Base-by-base conservation (phyloP, 2,113 vertebrate species). In the Phocoena phocoena region DNA sequence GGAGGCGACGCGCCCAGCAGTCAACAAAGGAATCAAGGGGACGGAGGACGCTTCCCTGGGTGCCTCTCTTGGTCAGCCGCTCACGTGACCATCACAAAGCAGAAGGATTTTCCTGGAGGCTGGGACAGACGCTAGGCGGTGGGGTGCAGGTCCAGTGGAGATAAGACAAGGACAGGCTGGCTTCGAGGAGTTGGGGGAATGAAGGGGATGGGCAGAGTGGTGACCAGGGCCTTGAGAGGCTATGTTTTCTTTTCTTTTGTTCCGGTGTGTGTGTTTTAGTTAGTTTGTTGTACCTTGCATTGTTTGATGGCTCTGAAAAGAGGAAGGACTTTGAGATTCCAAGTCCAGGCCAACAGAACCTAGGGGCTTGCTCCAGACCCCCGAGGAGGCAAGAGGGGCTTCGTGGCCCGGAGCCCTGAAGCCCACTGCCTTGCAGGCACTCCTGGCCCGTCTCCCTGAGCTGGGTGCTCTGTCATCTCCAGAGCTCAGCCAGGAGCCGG, bases 401-500 rank as follows among this genome's bases (percentile, higher is more conserved):
- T 15, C 1, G 9, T 38, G 62, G 18, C 63, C 79, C 41, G 15
- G 20, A 9, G 10, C 47, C 38, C 3, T 2, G 26, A 12, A 3
- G 6, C 18, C 41, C 44, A 0, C 0, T 4, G 47, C n/a, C 36
- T 1, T 28, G 55, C 33, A 14, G 26, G 58, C 15, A 8, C 50
- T 8, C 31, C 0, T 3, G 9, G 38, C 17, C 25, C 0, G 41
- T 8, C 15, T 10, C 55, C 68, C 14, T 0, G 41, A 62, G 20
- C 38, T 1, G 14, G 12, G 13, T 1, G 5, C 20, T 28, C 5
- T 1, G 1, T 26, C 25, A 0, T 10, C 55, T 28, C 6, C 4
- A 36, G 55, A n/a, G 84, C 47, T 21, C 5, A 0, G 18, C 13
- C 58, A 8, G 28, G 4, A n/a, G 5, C 44, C 1, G 1, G 0